phyloP scores from a whole-genome alignment of 2,113 vertebrate genomes.

The Tricholaema leucomelas region DNA sequence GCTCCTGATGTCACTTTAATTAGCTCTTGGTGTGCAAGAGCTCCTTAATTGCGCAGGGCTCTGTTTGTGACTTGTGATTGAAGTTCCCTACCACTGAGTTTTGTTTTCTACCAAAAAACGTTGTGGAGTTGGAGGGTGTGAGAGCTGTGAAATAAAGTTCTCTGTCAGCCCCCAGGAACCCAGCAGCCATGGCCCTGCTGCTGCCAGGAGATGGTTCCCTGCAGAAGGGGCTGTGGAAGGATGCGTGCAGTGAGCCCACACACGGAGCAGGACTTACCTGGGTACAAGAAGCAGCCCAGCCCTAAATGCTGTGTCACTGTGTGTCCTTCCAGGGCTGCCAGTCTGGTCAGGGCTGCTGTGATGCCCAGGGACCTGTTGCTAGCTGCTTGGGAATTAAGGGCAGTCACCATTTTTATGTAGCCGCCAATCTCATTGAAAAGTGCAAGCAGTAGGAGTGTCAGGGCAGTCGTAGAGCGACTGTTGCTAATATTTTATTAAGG shows the following conservation, averaged over 20 bases:
- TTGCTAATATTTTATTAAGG: background rate
- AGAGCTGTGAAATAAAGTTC: background rate
- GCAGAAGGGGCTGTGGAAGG: background rate
- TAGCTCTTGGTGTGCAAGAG: background rate
- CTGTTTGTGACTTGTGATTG: background rate
- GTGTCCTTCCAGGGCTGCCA: background rate
- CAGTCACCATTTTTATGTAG: background rate
- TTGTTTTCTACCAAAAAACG: background rate
- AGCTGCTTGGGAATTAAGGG: background rate
- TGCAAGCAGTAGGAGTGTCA: background rate
- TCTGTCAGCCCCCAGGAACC: background rate
- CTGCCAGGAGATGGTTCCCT: background rate
- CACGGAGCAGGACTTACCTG: background rate
- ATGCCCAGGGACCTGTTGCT: background rate
- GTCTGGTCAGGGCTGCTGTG: background rate
- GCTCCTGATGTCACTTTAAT: background rate
- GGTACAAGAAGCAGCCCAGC: background rate
- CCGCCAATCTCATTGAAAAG: background rate
- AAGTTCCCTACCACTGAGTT: background rate
- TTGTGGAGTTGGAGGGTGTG: background rate
- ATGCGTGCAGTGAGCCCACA: fast-evolving
- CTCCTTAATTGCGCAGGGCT: background rate
- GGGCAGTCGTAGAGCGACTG: background rate
- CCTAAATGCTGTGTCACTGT: background rate
- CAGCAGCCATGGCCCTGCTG: background rate